Conservation (phyloP, 2,797 vertebrate species). For the Erpetoichthys calabaricus region DNA sequence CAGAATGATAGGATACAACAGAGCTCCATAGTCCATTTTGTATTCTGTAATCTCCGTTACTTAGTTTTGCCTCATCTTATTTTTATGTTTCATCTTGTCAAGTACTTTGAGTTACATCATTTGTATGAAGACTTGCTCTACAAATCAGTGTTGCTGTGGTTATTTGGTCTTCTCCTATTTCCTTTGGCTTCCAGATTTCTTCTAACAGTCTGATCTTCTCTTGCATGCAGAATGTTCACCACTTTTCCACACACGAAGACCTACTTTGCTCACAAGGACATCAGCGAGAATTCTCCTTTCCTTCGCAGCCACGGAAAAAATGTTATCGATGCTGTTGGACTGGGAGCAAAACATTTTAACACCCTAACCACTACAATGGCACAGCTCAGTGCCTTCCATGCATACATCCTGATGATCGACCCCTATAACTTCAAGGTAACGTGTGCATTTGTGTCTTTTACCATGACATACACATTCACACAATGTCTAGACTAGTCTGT, state of each 20-base stretch:
- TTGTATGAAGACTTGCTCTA: not conserved
- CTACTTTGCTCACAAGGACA: slow-evolving; percentile 54
- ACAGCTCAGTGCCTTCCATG: slow-evolving; percentile 48
- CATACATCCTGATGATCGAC: slow-evolving; percentile 51
- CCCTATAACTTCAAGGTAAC: slow-evolving; percentile 57
- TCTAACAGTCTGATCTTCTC: too few species aligned
- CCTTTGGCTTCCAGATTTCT: too few species aligned
- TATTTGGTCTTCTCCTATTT: not conserved
- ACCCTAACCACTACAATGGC: slow-evolving; percentile 41
- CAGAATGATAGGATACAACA: too few species aligned
- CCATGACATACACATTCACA: not conserved
- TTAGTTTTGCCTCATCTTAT: too few species aligned
- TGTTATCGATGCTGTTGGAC: slow-evolving; percentile 46
- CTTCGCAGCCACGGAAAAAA: slow-evolving; percentile 46
- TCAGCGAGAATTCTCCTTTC: slow-evolving; percentile 38
- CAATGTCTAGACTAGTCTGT: too few species aligned
- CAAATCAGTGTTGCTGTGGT: not conserved
- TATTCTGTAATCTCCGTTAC: too few species aligned
- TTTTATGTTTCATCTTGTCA: too few species aligned
- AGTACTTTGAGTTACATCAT: too few species aligned
- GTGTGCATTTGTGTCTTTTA: not conserved
- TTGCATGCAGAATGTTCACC: slow-evolving; percentile 43
- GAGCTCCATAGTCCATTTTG: too few species aligned
- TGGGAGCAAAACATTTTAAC: slow-evolving; percentile 47
- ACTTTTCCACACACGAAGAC: slow-evolving; percentile 51